A percentile compares a stretch with the other conserved stretches of the same genome.
These are phyloP conservation scores for Papilio protenor DNA, from an alignment of 2,888 invertebrate species.

Conservation along the genomic window DNA sequence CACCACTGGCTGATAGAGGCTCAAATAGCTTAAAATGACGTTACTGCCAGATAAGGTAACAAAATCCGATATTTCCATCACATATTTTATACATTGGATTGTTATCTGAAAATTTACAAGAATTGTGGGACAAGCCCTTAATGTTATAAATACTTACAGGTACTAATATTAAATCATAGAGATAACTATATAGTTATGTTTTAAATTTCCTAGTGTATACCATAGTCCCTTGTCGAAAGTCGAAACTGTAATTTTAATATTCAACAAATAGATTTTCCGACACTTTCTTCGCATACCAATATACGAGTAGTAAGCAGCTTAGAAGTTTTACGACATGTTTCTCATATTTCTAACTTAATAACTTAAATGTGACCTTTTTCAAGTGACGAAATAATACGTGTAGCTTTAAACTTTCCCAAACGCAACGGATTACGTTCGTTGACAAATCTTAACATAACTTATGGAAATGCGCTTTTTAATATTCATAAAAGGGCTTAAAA, in stretches of 20 bases:
- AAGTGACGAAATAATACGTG: conserved; percentile 36
- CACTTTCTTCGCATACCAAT: not conserved
- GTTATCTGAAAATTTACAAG: no score
- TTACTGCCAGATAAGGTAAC: no score
- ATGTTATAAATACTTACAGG: no score
- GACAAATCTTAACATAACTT: conserved; percentile 34
- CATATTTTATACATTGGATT: no score
- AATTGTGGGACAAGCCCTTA: no score
- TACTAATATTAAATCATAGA: no score
- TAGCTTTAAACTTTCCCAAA: conserved; percentile 21
- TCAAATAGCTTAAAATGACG: no score
- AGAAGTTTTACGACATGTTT: not conserved
- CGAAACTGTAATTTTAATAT: not conserved
- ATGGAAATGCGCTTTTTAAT: conserved; percentile 35
- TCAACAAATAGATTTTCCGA: not conserved
- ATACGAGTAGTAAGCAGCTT: not conserved
- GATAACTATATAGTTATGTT: not conserved
- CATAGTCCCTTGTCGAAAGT: not conserved
- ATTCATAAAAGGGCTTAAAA: conserved; percentile 41
- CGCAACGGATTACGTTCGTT: conserved; percentile 17
- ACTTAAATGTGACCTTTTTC: conserved; percentile 18
- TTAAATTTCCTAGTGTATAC: not conserved
- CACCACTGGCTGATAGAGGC: no score
- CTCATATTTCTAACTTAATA: conserved; percentile 25
- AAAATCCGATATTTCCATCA: no score